phyloP scores from a whole-genome alignment of 2,797 vertebrate genomes.

The Mormyrops boulengeri region DNA sequence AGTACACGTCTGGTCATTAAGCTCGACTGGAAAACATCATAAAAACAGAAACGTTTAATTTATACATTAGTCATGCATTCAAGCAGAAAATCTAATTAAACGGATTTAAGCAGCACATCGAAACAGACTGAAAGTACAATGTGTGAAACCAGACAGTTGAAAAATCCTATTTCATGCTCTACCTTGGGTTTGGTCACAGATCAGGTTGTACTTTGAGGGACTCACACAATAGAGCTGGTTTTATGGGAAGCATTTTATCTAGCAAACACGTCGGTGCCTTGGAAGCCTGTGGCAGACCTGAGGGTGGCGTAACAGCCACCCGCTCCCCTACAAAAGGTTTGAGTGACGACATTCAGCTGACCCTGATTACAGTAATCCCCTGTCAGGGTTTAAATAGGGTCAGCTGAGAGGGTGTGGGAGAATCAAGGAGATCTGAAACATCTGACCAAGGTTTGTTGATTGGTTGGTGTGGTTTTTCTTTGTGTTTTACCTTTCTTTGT shows the following conservation, averaged over 20 bases:
- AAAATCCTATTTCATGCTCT: neutral
- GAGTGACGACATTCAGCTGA: neutral
- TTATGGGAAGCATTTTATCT: neutral
- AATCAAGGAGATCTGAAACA: neutral
- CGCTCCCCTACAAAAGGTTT: neutral
- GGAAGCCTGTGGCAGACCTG: neutral
- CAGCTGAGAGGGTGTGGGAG: neutral
- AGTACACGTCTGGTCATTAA: neutral
- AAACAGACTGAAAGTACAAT: constrained; percentile 2
- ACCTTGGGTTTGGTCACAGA: neutral
- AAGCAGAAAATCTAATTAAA: constrained; percentile 1
- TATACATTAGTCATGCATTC: neutral
- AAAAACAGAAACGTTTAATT: neutral
- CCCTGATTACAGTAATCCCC: neutral
- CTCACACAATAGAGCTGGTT: neutral
- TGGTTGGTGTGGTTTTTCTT: neutral
- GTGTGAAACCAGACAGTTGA: neutral
- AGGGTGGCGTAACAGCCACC: neutral
- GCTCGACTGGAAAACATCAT: neutral
- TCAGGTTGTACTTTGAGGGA: neutral
- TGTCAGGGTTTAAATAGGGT: neutral
- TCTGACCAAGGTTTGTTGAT: neutral
- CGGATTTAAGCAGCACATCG: neutral
- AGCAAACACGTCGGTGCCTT: neutral
- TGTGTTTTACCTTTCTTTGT: neutral